Conservation (phyloP, 1,140 invertebrate species). For the Acromyrmex echinatior region DNA sequence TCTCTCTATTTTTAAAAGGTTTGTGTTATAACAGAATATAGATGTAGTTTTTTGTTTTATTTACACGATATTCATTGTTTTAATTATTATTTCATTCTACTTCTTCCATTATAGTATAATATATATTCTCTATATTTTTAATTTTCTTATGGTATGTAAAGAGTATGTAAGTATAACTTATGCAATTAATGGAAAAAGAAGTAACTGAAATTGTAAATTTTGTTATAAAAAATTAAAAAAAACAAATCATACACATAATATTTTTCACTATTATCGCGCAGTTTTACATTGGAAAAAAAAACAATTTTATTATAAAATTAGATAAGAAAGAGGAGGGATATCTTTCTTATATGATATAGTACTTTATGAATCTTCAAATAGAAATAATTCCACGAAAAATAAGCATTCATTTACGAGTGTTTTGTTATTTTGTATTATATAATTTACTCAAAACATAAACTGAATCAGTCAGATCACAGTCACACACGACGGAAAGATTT, state of each 20-base stretch:
- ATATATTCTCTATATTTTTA: neutral
- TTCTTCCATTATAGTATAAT: too few relatives aligned
- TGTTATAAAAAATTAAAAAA: neutral
- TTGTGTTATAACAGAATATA: too few relatives aligned
- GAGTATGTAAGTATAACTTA: constrained; percentile 7
- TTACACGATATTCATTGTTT: too few relatives aligned
- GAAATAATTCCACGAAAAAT: too few relatives aligned
- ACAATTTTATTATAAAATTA: neutral
- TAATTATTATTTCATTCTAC: too few relatives aligned
- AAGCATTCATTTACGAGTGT: neutral
- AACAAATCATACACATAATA: neutral
- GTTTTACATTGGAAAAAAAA: neutral
- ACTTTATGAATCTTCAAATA: neutral
- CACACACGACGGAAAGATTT: neutral
- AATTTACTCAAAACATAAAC: neutral
- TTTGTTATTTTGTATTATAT: neutral
- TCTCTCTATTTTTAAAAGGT: too few relatives aligned
- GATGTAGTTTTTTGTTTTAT: too few relatives aligned
- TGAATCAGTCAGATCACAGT: neutral
- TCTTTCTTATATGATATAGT: neutral
- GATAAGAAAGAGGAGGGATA: neutral
- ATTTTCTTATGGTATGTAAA: neutral
- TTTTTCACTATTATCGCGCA: neutral
- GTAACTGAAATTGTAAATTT: neutral
- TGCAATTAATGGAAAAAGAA: neutral